Evolutionary conservation across 2,113 vertebrate species (phyloP).

Genomic region (Zosterops japonicus): DNA sequence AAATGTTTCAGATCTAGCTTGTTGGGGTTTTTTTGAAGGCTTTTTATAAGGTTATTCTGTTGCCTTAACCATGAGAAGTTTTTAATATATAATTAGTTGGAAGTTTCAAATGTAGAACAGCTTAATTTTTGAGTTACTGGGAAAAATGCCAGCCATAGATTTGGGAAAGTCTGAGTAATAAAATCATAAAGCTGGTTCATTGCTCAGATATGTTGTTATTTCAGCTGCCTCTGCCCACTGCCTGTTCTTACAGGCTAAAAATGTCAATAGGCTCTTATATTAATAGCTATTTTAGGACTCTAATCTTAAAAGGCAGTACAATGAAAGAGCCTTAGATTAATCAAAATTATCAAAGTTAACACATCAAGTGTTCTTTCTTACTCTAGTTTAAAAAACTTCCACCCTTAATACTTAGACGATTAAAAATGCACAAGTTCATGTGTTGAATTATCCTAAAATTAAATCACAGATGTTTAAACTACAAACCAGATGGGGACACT

Average conservation of each 20-base stretch:
- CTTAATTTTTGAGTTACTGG: conserved; percentile 19
- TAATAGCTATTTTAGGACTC: neutral
- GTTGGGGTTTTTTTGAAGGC: neutral
- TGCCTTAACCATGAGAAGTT: neutral
- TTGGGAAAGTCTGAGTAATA: conserved; percentile 42
- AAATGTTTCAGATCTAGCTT: neutral
- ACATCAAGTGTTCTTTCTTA: neutral
- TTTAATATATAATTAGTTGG: neutral
- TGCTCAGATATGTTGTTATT: conserved; percentile 20
- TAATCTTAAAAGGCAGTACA: neutral
- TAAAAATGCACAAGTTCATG: neutral
- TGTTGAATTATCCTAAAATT: neutral
- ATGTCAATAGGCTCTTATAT: conserved; percentile 5
- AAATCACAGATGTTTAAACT: neutral
- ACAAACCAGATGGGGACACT: neutral
- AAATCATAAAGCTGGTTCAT: conserved; percentile 11
- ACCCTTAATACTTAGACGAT: neutral
- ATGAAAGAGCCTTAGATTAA: neutral
- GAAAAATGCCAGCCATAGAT: neutral
- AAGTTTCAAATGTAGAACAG: neutral
- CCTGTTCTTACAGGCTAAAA: conserved; percentile 35
- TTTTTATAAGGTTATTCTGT: neutral
- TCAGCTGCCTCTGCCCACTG: conserved; percentile 6
- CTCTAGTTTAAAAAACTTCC: neutral
- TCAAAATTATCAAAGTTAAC: neutral